Percentiles rank a stretch among this genome's conserved stretches.
Evolutionary conservation across 2,888 invertebrate species (phyloP).

Genomic region (Xestobium rufovillosum): DNA sequence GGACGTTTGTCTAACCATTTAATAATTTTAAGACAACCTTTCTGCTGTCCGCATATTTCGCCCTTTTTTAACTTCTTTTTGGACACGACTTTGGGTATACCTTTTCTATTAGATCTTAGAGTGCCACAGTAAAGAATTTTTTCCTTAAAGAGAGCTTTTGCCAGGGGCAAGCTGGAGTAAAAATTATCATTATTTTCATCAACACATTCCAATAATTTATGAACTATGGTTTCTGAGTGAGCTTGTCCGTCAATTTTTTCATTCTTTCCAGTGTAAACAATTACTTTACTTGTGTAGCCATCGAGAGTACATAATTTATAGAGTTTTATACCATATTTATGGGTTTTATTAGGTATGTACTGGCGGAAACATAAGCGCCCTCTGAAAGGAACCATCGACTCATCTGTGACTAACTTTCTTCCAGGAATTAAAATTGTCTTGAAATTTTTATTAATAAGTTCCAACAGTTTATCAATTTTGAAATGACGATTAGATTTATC

Average conservation of each 20-base stretch:
- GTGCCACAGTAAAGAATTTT: slow-evolving; percentile 11
- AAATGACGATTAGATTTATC: slow-evolving; percentile 4
- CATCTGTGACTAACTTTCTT: slow-evolving; percentile 13
- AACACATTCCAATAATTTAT: slow-evolving; percentile 10
- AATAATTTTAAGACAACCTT: slow-evolving; percentile 8
- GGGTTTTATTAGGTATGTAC: slow-evolving; percentile 13
- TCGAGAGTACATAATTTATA: slow-evolving; percentile 15
- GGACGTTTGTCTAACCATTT: slow-evolving; percentile 15
- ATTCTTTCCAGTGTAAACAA: slow-evolving; percentile 13
- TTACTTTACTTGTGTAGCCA: slow-evolving; percentile 13
- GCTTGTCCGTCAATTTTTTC: slow-evolving; percentile 5
- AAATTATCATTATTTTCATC: slow-evolving; percentile 10
- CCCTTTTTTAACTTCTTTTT: slow-evolving; percentile 9
- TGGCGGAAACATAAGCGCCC: slow-evolving; percentile 9
- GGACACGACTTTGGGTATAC: slow-evolving; percentile 6
- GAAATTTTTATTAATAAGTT: slow-evolving; percentile 6
- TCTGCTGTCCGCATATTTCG: slow-evolving; percentile 7
- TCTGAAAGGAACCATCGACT: slow-evolving; percentile 11
- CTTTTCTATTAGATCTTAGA: slow-evolving; percentile 6
- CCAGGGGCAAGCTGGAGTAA: slow-evolving; percentile 8
- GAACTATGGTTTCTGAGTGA: slow-evolving; percentile 10
- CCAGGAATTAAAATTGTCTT: slow-evolving; percentile 5
- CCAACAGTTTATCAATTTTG: neutral
- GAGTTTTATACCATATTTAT: slow-evolving; percentile 13
- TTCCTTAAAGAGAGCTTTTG: slow-evolving; percentile 8